These are phyloP conservation scores for Nasonovia ribisnigri DNA, from an alignment of 2,888 invertebrate species.

Conservation along the genomic window DNA sequence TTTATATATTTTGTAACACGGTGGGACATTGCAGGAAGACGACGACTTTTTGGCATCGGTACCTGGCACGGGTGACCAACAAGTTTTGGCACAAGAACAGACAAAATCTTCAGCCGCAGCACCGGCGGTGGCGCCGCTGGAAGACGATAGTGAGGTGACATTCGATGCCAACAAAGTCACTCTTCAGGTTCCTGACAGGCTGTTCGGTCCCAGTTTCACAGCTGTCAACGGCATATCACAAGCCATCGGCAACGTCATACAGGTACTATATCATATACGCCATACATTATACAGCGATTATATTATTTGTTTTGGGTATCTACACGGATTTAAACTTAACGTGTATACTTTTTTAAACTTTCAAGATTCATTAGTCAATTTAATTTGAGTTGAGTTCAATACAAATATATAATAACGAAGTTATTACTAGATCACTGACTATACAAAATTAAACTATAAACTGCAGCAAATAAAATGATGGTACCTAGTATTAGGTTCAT, in stretches of 20 bases:
- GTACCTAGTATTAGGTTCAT: no score
- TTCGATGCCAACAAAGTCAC: slow-evolving; percentile 68
- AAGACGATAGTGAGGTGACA: slow-evolving; percentile 66
- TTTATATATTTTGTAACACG: background rate
- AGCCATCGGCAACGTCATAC: slow-evolving; percentile 68
- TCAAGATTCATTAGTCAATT: background rate
- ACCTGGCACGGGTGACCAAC: slow-evolving; percentile 9
- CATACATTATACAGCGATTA: background rate
- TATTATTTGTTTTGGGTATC: background rate
- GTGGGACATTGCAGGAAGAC: slow-evolving; percentile 36
- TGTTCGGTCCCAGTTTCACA: slow-evolving; percentile 68
- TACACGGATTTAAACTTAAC: background rate
- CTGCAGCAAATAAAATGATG: no score
- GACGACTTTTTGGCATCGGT: slow-evolving; percentile 47
- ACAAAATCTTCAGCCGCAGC: background rate
- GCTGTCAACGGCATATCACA: slow-evolving; percentile 68
- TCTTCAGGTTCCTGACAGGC: slow-evolving; percentile 68
- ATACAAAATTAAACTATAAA: no score
- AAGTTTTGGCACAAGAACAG: slow-evolving; percentile 50
- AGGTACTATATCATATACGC: slow-evolving; percentile 66
- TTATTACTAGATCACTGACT: no score
- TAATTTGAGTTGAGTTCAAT: background rate
- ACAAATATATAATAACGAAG: no score
- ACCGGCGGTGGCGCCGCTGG: background rate
- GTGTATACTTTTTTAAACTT: background rate